Evolutionary conservation across 2,113 vertebrate species (phyloP).

Genomic region (Arothron firmamentum): DNA sequence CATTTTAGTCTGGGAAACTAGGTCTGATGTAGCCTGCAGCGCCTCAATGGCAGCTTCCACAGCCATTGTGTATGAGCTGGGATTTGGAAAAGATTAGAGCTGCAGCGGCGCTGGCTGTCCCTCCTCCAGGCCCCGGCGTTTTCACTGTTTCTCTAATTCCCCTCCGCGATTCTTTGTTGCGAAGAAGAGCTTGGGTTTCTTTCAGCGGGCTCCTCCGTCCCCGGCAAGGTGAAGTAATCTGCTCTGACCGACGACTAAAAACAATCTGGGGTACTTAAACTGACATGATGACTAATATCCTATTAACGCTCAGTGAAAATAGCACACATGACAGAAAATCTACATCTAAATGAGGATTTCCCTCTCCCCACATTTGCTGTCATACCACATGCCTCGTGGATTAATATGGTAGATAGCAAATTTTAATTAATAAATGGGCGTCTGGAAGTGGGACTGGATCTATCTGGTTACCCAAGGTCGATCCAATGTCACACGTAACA

Average conservation of each 20-base stretch:
- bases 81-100: slow-evolving; percentile 59
- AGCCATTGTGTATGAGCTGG: slow-evolving; percentile 59
- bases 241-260: slow-evolving; percentile 36
- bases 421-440: slow-evolving; percentile 27
- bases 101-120: slow-evolving; percentile 43
- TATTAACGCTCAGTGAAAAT: slow-evolving; percentile 5
- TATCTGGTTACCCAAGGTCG: slow-evolving; percentile 60
- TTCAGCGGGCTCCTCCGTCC: slow-evolving; percentile 29
- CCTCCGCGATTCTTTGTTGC: slow-evolving; percentile 48
- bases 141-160: slow-evolving; percentile 61
- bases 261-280: slow-evolving; percentile 18
- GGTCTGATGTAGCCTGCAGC: slow-evolving; percentile 76
- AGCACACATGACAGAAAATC: neutral
- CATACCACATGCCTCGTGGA: neutral
- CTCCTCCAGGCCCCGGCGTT: slow-evolving; percentile 66
- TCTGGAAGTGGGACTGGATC: slow-evolving; percentile 37
- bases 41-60: slow-evolving; percentile 59
- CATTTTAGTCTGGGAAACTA: slow-evolving; percentile 72
- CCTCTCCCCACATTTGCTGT: neutral
- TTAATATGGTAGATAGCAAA: neutral
- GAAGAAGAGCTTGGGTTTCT: slow-evolving; percentile 39
- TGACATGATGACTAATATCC: slow-evolving; percentile 34
- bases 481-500: slow-evolving; percentile 40
- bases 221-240: slow-evolving; percentile 51
- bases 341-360: neutral